Base-by-base conservation (phyloP, 2,888 invertebrate genomes). In the Amphimallon solstitiale region DNA sequence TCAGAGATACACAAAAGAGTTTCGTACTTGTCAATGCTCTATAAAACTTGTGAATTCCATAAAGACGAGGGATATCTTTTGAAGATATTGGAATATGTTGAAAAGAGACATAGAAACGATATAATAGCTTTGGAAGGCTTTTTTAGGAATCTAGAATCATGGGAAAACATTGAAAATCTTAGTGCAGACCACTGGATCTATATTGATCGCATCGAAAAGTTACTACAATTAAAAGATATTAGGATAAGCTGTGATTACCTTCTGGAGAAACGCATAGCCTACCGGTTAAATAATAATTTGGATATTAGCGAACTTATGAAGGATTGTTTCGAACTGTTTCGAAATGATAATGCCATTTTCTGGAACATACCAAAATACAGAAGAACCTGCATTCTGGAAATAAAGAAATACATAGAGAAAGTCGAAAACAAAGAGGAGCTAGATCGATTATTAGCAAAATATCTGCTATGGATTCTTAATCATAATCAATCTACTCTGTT, bases 121-220 rank as follows among this genome's bases (percentile, higher is more conserved):
- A 48, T 17, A n/a, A 17, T 9, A 9, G 7, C 12, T 40, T 40
- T 49, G 38, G 29, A 7, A 12, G n/a, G 12, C 2, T 17, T 46
- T 14, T 37, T 59, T 19, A 17, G 5, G 7, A 7, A 23, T 15
- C 43, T 40, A 37, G 4, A 1, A 15, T 9, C 6, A 14, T 56
- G 38, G 65, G 37, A 12, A 19, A 4, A 49, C 4, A 48, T 45
- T 37, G 38, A 37, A 37, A 23, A 14, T 15, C 59, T 65, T 3
- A 46, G 49, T 29, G 21, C n/a, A 38, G 48, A 59, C 34, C 65
- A 65, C 15, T 65, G 65, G 65, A 38, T n/a, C 12, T 19, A 5
- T 35, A 48, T 65, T 3, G 29, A 61, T 61, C 21, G 21, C 9
- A 38, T 54, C 3, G 10, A 40, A 19, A 61, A 49, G 37, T 35